These are phyloP conservation scores for Lepidotrigona ventralis DNA, from an alignment of 1,140 invertebrate genomes.

Conservation along the genomic window DNA sequence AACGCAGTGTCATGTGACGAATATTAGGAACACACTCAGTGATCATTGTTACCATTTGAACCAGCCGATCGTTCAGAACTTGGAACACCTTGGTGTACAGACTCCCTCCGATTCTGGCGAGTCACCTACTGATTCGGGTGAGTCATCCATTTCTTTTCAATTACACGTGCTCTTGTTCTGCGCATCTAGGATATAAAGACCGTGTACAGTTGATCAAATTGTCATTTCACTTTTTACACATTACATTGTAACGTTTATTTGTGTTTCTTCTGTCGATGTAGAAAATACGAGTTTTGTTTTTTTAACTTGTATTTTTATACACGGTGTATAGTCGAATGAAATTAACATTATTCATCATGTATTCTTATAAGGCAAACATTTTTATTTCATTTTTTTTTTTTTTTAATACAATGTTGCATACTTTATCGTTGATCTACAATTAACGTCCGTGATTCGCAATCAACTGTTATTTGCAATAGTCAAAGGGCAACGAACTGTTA, in stretches of 20 bases:
- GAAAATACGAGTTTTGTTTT: not conserved
- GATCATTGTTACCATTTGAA: conserved; percentile 88
- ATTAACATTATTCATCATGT: not conserved
- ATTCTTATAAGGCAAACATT: not conserved
- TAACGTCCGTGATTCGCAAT: too few species aligned
- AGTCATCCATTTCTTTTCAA: not conserved
- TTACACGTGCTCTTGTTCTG: not conserved
- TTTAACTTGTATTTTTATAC: not conserved
- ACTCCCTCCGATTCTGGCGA: conserved; percentile 93
- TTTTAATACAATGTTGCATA: too few species aligned
- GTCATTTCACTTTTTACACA: not conserved
- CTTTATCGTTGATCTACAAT: too few species aligned
- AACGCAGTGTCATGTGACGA: conserved; percentile 58
- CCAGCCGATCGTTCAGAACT: conserved; percentile 79
- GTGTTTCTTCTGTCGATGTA: not conserved
- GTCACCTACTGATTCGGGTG: conserved; percentile 68
- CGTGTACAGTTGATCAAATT: not conserved
- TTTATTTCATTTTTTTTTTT: too few species aligned
- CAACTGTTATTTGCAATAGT: too few species aligned
- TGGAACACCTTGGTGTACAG: conserved; percentile 86
- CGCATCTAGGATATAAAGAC: not conserved
- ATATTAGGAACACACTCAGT: conserved; percentile 72
- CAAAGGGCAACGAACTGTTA: not conserved
- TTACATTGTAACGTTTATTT: not conserved
- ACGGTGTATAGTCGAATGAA: not conserved